These are phyloP conservation scores for Clunio marinus DNA, from an alignment of 2,888 invertebrate genomes.

Conservation along the genomic window DNA sequence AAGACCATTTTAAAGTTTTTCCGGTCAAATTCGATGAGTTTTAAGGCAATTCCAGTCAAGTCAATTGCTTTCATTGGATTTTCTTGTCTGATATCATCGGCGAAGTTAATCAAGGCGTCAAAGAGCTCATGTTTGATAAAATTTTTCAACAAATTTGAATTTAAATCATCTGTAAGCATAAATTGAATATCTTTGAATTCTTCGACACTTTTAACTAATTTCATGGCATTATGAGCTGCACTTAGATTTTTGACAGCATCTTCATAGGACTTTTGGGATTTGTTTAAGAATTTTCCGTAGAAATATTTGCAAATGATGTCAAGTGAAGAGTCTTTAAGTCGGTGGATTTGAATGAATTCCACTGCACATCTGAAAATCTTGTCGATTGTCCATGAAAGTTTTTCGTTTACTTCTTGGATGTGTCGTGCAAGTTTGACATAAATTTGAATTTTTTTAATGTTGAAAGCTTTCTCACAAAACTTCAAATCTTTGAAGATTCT, in stretches of 20 bases:
- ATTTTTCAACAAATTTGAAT: no score
- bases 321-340: background rate
- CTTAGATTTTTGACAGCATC: background rate
- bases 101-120: background rate
- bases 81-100: background rate
- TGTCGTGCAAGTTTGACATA: background rate
- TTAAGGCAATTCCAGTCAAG: background rate
- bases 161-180: no score
- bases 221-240: no score
- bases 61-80: background rate
- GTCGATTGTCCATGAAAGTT: constrained; percentile 8
- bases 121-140: background rate
- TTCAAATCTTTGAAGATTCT: background rate
- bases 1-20: no score
- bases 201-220: no score
- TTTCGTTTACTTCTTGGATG: background rate
- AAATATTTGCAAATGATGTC: background rate
- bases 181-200: no score
- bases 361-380: background rate
- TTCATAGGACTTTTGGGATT: background rate
- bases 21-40: background rate
- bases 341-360: background rate
- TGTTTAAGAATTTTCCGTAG: constrained; percentile 2
- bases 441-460: background rate
- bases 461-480: background rate